A percentile compares a stretch with the other conserved stretches of the same genome.
These are phyloP conservation scores for Lepidocyrtinus sp. DNA, from an alignment of 2,888 invertebrate species.

Conservation along the genomic window DNA sequence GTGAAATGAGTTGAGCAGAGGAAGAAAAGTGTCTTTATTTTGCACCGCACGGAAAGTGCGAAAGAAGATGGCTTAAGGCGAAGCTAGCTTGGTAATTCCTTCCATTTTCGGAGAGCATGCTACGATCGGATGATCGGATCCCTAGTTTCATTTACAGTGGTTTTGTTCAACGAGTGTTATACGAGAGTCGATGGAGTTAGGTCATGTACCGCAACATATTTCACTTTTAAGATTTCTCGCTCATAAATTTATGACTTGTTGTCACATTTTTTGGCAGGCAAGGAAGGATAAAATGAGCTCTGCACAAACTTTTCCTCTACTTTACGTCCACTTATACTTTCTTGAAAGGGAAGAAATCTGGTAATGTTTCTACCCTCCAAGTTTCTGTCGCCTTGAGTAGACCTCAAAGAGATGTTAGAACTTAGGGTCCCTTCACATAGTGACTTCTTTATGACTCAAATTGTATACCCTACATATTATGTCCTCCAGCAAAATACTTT, in stretches of 20 bases:
- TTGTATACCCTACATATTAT: background rate
- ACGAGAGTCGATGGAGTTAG: background rate
- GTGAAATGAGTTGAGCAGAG: background rate
- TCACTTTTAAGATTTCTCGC: background rate
- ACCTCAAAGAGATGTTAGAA: background rate
- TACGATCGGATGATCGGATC: background rate
- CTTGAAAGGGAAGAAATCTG: background rate
- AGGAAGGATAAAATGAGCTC: slow-evolving; percentile 35
- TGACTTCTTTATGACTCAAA: background rate
- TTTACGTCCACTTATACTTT: background rate
- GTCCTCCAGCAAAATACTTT: background rate
- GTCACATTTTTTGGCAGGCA: slow-evolving; percentile 37
- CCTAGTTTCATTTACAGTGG: background rate
- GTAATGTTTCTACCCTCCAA: background rate
- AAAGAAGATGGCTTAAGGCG: too few species aligned
- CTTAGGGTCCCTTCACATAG: background rate
- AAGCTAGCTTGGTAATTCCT: too few species aligned
- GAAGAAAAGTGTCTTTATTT: too few species aligned
- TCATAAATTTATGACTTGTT: slow-evolving; percentile 36
- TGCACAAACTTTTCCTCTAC: background rate
- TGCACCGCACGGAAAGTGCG: too few species aligned
- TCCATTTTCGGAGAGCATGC: too few species aligned
- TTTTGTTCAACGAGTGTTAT: background rate
- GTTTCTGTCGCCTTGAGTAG: background rate
- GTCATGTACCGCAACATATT: background rate